phyloP scores from a whole-genome alignment of 1,140 invertebrate genomes.

The Pseudomyrmex dendroicus region DNA sequence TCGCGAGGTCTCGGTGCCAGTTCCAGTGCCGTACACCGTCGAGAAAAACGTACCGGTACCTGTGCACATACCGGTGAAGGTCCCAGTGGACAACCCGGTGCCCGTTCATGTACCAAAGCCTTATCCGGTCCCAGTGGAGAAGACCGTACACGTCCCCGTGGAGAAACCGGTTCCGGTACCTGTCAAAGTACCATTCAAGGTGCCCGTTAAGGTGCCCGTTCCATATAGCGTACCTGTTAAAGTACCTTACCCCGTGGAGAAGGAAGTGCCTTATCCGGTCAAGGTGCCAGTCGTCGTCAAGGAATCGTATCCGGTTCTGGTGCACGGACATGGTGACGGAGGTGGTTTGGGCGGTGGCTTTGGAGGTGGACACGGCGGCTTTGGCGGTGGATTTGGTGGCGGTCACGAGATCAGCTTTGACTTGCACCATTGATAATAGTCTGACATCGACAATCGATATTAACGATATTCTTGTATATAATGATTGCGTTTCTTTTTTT shows the following conservation, averaged over 20 bases:
- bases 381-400: constrained; percentile 55
- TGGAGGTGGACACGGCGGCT: constrained; percentile 36
- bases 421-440: constrained; percentile 68
- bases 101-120: constrained; percentile 86
- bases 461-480: constrained; percentile 66
- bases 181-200: constrained; percentile 86
- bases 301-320: constrained; percentile 86
- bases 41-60: constrained; percentile 82
- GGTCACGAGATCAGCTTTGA: constrained; percentile 64
- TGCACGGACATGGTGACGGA: constrained; percentile 72
- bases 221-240: constrained; percentile 80
- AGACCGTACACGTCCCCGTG: constrained; percentile 86
- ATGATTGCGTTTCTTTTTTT: constrained; percentile 68
- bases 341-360: constrained; percentile 49
- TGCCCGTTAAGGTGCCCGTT: constrained; percentile 83
- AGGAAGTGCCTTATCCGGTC: constrained; percentile 82
- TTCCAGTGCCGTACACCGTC: constrained; percentile 83
- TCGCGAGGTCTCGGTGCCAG: constrained; percentile 83
- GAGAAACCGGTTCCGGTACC: constrained; percentile 85
- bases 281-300: constrained; percentile 85
- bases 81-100: constrained; percentile 86
- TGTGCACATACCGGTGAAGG: constrained; percentile 80
- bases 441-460: background rate
- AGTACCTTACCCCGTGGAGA: constrained; percentile 77
- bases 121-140: constrained; percentile 86